phyloP scores from a whole-genome alignment of 2,888 invertebrate species.

The Periphyllus acericola region DNA sequence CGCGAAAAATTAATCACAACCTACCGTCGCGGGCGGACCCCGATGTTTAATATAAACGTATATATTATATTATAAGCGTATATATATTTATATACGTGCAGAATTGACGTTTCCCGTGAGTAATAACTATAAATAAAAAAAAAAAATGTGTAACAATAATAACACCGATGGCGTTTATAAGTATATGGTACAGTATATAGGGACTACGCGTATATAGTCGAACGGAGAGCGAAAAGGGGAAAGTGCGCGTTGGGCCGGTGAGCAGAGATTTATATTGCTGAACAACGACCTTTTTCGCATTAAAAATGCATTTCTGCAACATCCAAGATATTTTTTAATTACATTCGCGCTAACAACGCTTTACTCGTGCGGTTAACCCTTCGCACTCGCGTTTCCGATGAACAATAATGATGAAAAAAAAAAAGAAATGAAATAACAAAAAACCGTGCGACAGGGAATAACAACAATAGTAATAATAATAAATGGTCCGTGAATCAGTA shows the following conservation, averaged over 20 bases:
- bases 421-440: neutral
- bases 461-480: neutral
- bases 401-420: neutral
- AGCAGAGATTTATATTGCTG: neutral
- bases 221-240: neutral
- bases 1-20: constrained; percentile 35
- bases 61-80: too few relatives aligned
- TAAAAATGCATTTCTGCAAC: constrained; percentile 29
- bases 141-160: neutral
- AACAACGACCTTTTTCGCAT: constrained; percentile 28
- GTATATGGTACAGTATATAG: too few relatives aligned
- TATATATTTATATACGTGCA: neutral
- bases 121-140: neutral
- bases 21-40: neutral
- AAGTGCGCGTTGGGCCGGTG: too few relatives aligned
- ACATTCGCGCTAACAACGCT: neutral
- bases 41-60: neutral
- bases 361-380: neutral
- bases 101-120: constrained; percentile 4
- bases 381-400: neutral
- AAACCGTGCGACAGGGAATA: neutral
- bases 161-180: neutral
- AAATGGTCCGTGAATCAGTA: neutral
- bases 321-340: constrained; percentile 36
- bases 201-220: neutral